Evolutionary conservation across 2,797 vertebrate species (phyloP).

Genomic region (Psittacula echo): DNA sequence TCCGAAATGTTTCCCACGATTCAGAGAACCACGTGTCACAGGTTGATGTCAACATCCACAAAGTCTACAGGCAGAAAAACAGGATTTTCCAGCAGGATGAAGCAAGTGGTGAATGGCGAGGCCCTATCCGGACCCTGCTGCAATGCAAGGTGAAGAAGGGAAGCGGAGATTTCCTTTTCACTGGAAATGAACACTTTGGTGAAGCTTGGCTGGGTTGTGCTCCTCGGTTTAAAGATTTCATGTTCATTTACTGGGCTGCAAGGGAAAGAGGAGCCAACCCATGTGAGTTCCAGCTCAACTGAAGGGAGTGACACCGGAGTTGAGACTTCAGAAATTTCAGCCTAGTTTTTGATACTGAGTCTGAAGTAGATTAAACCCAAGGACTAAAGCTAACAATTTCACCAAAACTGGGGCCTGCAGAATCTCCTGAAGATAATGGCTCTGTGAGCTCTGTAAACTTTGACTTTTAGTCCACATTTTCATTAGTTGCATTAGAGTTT

Average conservation of each 20-base stretch:
- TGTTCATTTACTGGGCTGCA: constrained; percentile 77
- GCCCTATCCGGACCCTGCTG: constrained; percentile 76
- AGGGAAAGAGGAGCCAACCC: constrained; percentile 74
- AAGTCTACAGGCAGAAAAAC: constrained; percentile 83
- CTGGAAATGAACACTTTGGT: constrained; percentile 85
- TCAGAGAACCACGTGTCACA: constrained; percentile 70
- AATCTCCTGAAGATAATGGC: not conserved
- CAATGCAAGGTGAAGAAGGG: constrained; percentile 82
- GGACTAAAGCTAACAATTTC: not conserved
- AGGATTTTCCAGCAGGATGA: constrained; percentile 75
- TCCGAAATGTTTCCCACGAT: constrained; percentile 78
- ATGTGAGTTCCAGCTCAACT: constrained; percentile 83
- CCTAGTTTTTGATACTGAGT: not conserved
- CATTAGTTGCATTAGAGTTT: not conserved
- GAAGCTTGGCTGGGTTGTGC: constrained; percentile 89
- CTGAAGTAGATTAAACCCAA: not conserved
- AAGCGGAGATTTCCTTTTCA: constrained; percentile 85
- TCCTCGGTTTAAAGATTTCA: constrained; percentile 84
- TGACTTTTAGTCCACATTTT: not conserved
- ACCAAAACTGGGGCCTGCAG: not conserved
- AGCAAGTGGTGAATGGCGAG: constrained; percentile 67
- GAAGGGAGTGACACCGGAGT: not conserved
- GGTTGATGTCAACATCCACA: constrained; percentile 72
- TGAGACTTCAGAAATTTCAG: not conserved
- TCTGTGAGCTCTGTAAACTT: not conserved